Evolutionary conservation across 2,888 invertebrate species (phyloP).

Genomic region (Lepidocyrtinus sp.): DNA sequence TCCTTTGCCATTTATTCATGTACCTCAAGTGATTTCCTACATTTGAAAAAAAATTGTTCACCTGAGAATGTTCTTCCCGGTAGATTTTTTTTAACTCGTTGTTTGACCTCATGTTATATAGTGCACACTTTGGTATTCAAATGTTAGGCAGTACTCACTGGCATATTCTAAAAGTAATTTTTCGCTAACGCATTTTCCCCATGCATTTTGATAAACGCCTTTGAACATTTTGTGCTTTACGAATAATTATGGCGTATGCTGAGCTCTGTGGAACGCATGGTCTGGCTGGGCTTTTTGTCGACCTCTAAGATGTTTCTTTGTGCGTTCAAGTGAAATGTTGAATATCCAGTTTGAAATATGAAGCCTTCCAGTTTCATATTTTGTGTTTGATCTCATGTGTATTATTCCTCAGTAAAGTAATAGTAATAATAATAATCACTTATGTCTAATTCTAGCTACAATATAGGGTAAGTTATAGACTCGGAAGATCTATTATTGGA

Average conservation of each 20-base stretch:
- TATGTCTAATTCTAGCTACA: too few relatives aligned
- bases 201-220: not conserved
- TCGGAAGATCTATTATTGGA: too few relatives aligned
- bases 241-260: too few relatives aligned
- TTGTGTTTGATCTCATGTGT: constrained; percentile 60
- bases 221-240: not conserved
- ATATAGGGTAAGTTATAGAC: too few relatives aligned
- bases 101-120: not conserved
- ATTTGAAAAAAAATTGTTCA: not conserved
- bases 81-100: not conserved
- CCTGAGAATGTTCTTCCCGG: not conserved
- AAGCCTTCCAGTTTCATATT: constrained; percentile 17
- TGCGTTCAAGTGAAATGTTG: not conserved
- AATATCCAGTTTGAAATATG: not conserved
- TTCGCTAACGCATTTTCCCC: not conserved
- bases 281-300: too few relatives aligned
- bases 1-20: not conserved
- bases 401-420: constrained; percentile 54
- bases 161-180: not conserved
- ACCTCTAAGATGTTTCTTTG: too few relatives aligned
- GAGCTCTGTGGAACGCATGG: too few relatives aligned
- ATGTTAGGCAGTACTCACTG: not conserved
- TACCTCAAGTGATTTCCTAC: not conserved
- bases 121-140: not conserved
- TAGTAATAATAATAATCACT: not conserved